Evolutionary conservation across 2,888 invertebrate species (phyloP).

Genomic region (Drosophila merina): DNA sequence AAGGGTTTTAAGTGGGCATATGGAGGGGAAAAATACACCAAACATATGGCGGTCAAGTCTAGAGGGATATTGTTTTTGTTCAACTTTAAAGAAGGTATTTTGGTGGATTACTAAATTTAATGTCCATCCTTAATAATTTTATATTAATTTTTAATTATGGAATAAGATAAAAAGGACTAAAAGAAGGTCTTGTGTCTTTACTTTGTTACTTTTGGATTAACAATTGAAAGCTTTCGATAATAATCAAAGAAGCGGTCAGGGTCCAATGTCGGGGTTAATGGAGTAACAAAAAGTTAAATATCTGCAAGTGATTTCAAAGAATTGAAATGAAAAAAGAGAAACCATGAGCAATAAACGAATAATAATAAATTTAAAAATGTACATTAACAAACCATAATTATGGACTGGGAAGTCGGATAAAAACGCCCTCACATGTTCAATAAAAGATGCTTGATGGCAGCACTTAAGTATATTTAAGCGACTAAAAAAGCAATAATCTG

Average conservation of each 20-base stretch:
- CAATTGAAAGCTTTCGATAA: neutral
- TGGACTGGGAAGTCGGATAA: neutral
- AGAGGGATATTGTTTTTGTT: neutral
- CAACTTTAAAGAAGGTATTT: neutral
- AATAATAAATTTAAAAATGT: no score
- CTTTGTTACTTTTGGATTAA: neutral
- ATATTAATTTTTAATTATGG: neutral
- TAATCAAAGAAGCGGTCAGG: no score
- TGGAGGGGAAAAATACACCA: neutral
- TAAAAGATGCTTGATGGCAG: constrained; percentile 1
- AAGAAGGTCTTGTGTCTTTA: no score
- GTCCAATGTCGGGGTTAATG: no score
- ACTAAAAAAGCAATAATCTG: constrained; percentile 6
- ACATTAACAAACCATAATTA: neutral
- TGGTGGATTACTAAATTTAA: no score
- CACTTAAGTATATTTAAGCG: neutral
- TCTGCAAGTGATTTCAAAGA: no score
- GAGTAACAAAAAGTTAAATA: no score
- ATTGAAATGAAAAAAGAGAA: no score
- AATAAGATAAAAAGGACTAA: neutral
- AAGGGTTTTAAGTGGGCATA: neutral
- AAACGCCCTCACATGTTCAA: neutral
- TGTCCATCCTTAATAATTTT: no score
- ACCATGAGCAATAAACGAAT: no score
- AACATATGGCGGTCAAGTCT: constrained; percentile 5